Evolutionary conservation across 2,113 vertebrate species (phyloP).

Genomic region (Clarias batrachus): DNA sequence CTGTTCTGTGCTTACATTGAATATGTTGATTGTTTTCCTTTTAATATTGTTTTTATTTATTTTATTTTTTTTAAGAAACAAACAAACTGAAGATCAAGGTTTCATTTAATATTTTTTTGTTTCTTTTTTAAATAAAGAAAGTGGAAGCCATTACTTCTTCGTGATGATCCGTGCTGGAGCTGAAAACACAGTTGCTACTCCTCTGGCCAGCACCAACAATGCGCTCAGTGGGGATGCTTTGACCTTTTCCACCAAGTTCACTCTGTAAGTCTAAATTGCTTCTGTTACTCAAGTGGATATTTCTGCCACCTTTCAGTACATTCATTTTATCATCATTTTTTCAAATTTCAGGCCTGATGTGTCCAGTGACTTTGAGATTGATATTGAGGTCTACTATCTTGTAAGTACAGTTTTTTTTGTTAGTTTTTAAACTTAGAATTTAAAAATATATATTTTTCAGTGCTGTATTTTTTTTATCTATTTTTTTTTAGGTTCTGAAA

Average conservation of each 20-base stretch:
- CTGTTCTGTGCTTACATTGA: background rate
- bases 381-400: conserved; percentile 87
- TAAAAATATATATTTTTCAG: background rate
- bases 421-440: background rate
- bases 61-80: background rate
- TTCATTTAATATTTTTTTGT: background rate
- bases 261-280: conserved; percentile 76
- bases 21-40: too few relatives aligned
- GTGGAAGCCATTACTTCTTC: conserved; percentile 87
- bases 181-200: conserved; percentile 87
- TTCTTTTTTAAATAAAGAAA: conserved; percentile 70
- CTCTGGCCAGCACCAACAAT: conserved; percentile 79
- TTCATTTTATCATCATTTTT: background rate
- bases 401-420: conserved; percentile 72
- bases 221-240: conserved; percentile 89
- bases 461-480: conserved; percentile 27
- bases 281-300: background rate
- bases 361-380: conserved; percentile 87
- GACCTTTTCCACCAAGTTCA: conserved; percentile 84
- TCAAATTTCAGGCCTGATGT: conserved; percentile 78
- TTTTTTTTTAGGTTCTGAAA: conserved; percentile 79
- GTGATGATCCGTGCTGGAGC: conserved; percentile 85
- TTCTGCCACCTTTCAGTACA: background rate
- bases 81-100: background rate
- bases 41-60: background rate